These are phyloP conservation scores for Betta splendens DNA, from an alignment of 2,797 vertebrate species.

Conservation along the genomic window DNA sequence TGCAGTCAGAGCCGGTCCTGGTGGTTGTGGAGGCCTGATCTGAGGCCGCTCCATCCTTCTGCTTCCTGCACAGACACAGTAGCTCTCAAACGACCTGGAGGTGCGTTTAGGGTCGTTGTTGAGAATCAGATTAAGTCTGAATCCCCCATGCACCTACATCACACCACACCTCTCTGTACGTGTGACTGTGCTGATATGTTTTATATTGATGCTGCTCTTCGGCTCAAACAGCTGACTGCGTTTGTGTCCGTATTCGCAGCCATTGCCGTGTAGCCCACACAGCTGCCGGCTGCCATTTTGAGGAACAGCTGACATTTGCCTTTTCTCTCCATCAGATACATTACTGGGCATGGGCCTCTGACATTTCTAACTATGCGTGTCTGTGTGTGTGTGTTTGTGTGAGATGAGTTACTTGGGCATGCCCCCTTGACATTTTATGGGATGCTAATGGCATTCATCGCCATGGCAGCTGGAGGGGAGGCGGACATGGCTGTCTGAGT, in stretches of 20 bases:
- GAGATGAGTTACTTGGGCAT: constrained; percentile 68
- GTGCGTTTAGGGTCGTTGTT: too few species aligned
- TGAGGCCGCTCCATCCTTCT: too few species aligned
- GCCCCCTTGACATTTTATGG: constrained; percentile 78
- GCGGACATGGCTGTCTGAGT: constrained; percentile 50
- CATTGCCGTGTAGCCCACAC: constrained; percentile 42
- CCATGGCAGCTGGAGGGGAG: constrained; percentile 60
- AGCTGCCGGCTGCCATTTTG: constrained; percentile 77
- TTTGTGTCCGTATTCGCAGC: constrained; percentile 42
- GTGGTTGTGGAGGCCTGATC: too few species aligned
- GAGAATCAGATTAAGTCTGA: too few species aligned
- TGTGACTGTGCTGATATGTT: too few species aligned
- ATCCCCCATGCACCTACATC: too few species aligned
- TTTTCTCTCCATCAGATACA: constrained; percentile 75
- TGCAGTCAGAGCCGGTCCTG: too few species aligned
- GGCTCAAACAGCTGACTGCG: constrained; percentile 25
- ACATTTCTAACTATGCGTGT: constrained; percentile 68
- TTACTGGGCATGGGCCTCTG: constrained; percentile 75
- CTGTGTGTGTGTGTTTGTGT: constrained; percentile 24
- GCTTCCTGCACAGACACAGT: too few species aligned
- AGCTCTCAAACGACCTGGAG: too few species aligned
- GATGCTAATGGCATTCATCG: constrained; percentile 78
- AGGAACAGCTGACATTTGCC: constrained; percentile 81
- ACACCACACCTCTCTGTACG: too few species aligned
- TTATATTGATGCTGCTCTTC: constrained; percentile 10